Evolutionary conservation across 2,113 vertebrate species (phyloP).

Genomic region (Smithornis capensis): DNA sequence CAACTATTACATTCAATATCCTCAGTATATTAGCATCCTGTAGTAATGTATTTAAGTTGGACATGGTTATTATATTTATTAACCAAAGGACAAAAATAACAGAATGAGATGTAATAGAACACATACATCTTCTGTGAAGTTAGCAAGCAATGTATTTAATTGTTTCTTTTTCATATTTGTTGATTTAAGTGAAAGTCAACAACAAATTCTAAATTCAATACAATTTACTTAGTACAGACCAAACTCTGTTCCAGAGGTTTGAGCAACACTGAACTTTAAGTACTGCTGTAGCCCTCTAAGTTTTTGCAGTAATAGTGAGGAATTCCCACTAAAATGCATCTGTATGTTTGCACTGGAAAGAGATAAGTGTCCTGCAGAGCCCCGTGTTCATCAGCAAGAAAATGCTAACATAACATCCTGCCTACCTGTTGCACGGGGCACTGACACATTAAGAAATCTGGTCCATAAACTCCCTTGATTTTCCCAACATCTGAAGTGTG

Average conservation of each 20-base stretch:
- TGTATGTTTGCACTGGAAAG: neutral
- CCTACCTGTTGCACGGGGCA: neutral
- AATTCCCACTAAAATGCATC: neutral
- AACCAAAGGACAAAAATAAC: conserved; percentile 46
- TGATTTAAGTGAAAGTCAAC: conserved; percentile 13
- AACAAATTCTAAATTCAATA: conserved; percentile 20
- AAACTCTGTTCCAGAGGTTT: neutral
- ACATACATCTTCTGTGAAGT: conserved; percentile 11
- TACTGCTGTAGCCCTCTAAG: neutral
- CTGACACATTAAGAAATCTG: neutral
- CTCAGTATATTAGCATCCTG: conserved; percentile 59
- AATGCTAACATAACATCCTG: neutral
- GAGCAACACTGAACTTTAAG: neutral
- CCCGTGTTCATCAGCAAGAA: neutral
- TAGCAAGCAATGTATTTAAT: conserved; percentile 22
- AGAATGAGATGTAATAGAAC: conserved; percentile 49
- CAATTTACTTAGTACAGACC: neutral
- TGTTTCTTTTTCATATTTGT: conserved; percentile 12
- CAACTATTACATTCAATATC: conserved; percentile 62
- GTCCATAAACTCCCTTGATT: neutral
- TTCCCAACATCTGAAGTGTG: neutral
- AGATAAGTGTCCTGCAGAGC: neutral
- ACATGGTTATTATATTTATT: conserved; percentile 50
- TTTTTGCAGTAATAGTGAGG: neutral
- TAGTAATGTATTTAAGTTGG: conserved; percentile 58